These are phyloP conservation scores for Tetragnatha versicolor DNA, from an alignment of 1,140 invertebrate genomes.

Conservation along the genomic window DNA sequence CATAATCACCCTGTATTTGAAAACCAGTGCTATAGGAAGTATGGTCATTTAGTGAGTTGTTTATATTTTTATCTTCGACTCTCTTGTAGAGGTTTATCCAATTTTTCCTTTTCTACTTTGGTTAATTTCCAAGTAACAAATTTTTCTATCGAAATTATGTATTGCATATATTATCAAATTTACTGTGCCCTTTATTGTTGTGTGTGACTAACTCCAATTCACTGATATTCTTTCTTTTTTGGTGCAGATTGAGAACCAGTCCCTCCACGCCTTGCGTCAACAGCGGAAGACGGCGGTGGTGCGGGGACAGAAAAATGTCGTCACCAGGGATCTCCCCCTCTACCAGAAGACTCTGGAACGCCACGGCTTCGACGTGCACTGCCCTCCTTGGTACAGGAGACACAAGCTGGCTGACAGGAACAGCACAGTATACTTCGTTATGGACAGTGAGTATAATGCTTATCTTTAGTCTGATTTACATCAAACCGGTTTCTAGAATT, in stretches of 20 bases:
- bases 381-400: conserved; percentile 40
- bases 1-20: too few species aligned
- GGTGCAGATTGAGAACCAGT: conserved; percentile 42
- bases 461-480: not conserved
- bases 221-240: not conserved
- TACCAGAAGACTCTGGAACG: conserved; percentile 46
- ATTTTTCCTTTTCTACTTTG: too few species aligned
- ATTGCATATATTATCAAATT: too few species aligned
- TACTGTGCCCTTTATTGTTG: too few species aligned
- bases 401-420: conserved; percentile 26
- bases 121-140: too few species aligned
- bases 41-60: too few species aligned
- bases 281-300: conserved; percentile 30
- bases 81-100: too few species aligned
- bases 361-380: conserved; percentile 35
- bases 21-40: too few species aligned
- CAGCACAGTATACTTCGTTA: conserved; percentile 30
- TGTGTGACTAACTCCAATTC: too few species aligned
- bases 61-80: too few species aligned
- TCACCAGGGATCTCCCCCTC: conserved; percentile 43
- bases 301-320: conserved; percentile 47
- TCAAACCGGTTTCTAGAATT: not conserved
- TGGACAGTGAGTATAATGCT: conserved; percentile 39
- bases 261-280: conserved; percentile 18
- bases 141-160: too few species aligned